Evolutionary conservation across 2,797 vertebrate species (phyloP), one percentile per base, ranked within the genome.

Genomic region (Chrosomus eos): DNA sequence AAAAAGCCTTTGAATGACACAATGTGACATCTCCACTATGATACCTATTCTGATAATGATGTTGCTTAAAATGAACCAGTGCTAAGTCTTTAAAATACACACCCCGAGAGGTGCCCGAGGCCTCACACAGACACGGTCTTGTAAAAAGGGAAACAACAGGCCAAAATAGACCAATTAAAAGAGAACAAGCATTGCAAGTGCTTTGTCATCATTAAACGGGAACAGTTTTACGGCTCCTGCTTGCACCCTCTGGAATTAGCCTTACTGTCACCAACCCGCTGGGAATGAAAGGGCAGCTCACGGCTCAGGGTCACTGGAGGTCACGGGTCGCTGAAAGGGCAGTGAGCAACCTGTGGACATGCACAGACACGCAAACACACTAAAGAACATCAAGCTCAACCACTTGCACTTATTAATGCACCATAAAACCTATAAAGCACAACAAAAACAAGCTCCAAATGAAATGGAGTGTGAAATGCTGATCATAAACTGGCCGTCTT

Each of bases 191-290:
- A 33, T 89, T 72, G 85, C 77, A 53, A 83, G 62, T 87, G 88
- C 90, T 92, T 93, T 91, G 91, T 93, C 92, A 92, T 91, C 89
- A 88, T 70, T 70, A 86, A 90, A 90, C 76, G 71, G 89, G 90
- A 92, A 86, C 91, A 81, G 88, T 89, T 94, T 93, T 91, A 93
- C 82, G 88, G 89, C 89, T 62, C 85, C 85, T 86, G 38, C 89
- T 91, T 88, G 87, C 87, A 86, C 91, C 90, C 89, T 72, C 88
- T 83, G 92, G 94, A 93, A 95, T 94, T 93, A 94, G 92, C 87
- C 85, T 21, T 82, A 82, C 89, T 90, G 92, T 91, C 92, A 88
- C 91, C 91, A 89, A 83, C 91, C 88, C 79, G 60, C 83, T 90
- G 91, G 89, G 88, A 91, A 94, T 91, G 89, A 93, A 93, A 93